Evolutionary conservation across 2,888 invertebrate species (phyloP), one percentile per base, ranked within the genome.

Genomic region (Drosophila prolongata): DNA sequence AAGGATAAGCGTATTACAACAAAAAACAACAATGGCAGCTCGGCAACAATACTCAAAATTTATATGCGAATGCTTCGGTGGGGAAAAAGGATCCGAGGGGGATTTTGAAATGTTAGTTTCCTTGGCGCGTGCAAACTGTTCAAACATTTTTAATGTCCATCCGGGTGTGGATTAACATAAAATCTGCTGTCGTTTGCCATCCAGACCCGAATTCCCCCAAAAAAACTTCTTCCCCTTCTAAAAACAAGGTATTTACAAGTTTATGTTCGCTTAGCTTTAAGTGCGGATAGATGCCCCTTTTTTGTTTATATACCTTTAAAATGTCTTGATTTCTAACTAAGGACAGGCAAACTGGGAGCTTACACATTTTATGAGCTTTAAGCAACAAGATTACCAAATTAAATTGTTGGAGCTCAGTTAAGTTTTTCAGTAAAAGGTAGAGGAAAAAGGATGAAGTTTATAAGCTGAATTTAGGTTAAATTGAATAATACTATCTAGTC

Each of bases 131-230:
- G 79, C 52, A 76, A 77, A 75, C 55, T 68, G 76, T 74, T 77
- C 61, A 82, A 66, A 76, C 78, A 85, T 78, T 82, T 81, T 85
- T 82, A 85, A 82, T 82, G 85, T 82, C 81, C 81, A 76, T 81
- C 85, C 81, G 76, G 67, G 74, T 76, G 78, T 61, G 78, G 85
- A 82, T 82, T 82, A 85, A 80, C 81, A 82, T 85, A 78, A 79
- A 81, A 82, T 68, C 70, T 78, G 68, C 64, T 56, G 73, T 65
- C 54, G 65, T 52, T n/a, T n/a, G 38, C 52, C 34, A 40, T 38
- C 38, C 46, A 9, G 30, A 37, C 43, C 40, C 40, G 8, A 30
- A 30, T 30, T 38, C 24, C 11, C 27, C 30, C 10, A 2, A 10
- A 58, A 14, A 44, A 35, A 52, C 55, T 24, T 56, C 52, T 54